Evolutionary conservation across 53 echinoderm and acorn worm species (phyloP).

Genomic region (Paelopatides confundens): DNA sequence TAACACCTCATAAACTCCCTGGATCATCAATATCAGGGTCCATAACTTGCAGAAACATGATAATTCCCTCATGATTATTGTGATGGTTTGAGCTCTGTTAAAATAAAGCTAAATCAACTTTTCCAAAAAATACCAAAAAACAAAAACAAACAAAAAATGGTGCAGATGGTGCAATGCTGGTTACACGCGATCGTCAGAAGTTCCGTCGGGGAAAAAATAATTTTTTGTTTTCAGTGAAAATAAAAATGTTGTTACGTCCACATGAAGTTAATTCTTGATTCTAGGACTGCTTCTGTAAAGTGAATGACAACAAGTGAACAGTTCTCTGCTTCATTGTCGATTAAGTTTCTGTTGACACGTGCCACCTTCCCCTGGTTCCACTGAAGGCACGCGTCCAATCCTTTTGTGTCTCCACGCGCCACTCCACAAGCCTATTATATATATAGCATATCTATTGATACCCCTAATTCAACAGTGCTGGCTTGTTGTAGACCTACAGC

Average conservation of each 20-base stretch:
- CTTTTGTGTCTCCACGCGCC: constrained; percentile 40
- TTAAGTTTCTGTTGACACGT: constrained; percentile 22
- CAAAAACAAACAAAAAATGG: no score
- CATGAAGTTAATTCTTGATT: not conserved
- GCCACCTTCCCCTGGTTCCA: constrained; percentile 17
- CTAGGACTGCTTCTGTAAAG: not conserved
- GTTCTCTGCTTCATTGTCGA: not conserved
- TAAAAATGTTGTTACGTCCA: not conserved
- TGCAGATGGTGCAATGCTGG: no score
- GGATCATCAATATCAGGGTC: not conserved
- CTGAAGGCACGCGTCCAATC: constrained; percentile 3
- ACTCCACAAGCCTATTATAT: constrained; percentile 16
- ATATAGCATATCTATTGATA: constrained; percentile 14
- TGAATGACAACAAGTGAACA: constrained; percentile 4
- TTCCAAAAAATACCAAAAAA: no score
- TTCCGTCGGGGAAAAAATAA: no score
- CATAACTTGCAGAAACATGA: not conserved
- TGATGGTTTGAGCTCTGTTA: no score
- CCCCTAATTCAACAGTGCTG: constrained; percentile 3
- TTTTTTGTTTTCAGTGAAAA: no score
- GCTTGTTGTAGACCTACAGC: constrained; percentile 27
- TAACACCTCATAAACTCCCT: constrained; percentile 26
- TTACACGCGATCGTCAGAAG: no score
- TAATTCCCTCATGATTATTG: not conserved
- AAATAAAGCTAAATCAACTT: no score